Percentiles rank a stretch among this genome's conserved stretches.
Evolutionary conservation across 1,140 invertebrate genomes (phyloP).

Genomic region (Cydia strobilella): DNA sequence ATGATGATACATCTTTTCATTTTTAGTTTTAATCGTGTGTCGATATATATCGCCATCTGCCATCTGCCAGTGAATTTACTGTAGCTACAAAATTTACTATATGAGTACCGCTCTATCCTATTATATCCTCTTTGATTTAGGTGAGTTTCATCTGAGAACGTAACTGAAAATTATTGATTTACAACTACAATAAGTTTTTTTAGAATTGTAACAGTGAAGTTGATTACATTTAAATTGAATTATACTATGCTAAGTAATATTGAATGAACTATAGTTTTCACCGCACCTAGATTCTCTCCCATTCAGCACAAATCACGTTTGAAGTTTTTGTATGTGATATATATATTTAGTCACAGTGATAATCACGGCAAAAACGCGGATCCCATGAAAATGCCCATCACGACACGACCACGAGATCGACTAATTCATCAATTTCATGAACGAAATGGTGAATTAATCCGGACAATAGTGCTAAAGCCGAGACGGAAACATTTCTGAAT

Average conservation of each 20-base stretch:
- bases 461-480: not conserved
- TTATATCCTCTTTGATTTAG: no score
- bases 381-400: not conserved
- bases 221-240: no score
- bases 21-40: no score
- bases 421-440: not conserved
- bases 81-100: no score
- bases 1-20: no score
- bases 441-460: not conserved
- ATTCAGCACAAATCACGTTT: not conserved
- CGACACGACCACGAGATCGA: not conserved
- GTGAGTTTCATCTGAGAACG: no score
- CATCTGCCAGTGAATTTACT: no score
- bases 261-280: not conserved
- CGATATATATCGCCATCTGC: no score
- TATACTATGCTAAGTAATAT: not conserved
- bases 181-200: no score
- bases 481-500: conserved; percentile 7
- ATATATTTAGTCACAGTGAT: not conserved
- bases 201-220: no score
- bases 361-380: not conserved
- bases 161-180: no score
- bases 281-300: not conserved
- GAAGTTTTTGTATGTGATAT: not conserved
- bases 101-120: no score